Base-by-base conservation (phyloP, 2,113 vertebrate genomes). In the Willisornis vidua region DNA sequence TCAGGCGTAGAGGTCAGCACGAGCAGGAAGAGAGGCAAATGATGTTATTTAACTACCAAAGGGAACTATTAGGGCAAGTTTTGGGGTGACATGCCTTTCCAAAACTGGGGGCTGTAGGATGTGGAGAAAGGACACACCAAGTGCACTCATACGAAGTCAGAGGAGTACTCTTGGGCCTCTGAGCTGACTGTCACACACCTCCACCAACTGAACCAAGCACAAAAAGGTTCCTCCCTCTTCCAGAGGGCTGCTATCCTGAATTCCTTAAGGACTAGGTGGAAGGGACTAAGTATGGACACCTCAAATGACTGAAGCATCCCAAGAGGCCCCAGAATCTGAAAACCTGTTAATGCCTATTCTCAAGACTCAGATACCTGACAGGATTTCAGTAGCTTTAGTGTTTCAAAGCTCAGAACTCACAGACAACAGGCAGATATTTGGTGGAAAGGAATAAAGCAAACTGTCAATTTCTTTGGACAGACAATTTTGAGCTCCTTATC, bases 101-200 rank as follows among this genome's bases (percentile, higher is more conserved):
- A 23, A 49, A 80, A 84, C 18, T 6, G 23, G 14, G 12, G 5
- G 31, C 26, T 55, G 0, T 1, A 9, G 39, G 39, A 28, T 19
- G 12, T 19, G 41, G 19, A 65, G 17, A 73, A 84, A 95, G 10
- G 15, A 58, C 7, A 20, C 5, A 5, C 28, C 46, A 59, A 11
- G n/a, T 5, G 31, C 12, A 11, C 13, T 88, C 62, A 1, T 7
- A 62, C 8, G 46, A 43, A 51, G 39, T 12, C 29, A 78, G 12
- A 66, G 24, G 13, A 92, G 54, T 22, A 66, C 48, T 58, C 76
- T 54, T 3, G 0, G 62, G 11, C 7, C 54, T 85, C 43, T 46
- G 6, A 59, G 33, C 22, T 57, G 41, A 19, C 20, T 15, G 19
- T 26, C 73, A 62, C 4, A 2, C 14, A n/a, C 14, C 26, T 35